Percentiles rank a stretch among this genome's conserved stretches.
These are phyloP conservation scores for Erebia palarica DNA, from an alignment of 2,888 invertebrate species.

Conservation along the genomic window DNA sequence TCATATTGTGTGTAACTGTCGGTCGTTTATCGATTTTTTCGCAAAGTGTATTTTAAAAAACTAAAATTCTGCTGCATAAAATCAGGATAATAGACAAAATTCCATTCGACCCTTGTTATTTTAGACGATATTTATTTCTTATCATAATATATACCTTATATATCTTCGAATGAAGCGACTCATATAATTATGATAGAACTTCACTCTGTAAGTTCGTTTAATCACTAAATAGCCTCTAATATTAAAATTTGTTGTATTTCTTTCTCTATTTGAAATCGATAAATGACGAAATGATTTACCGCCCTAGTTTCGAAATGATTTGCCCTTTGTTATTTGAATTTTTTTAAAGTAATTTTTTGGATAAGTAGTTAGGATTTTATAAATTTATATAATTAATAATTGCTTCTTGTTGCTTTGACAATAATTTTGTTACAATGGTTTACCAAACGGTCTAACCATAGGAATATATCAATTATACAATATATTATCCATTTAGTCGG, in stretches of 20 bases:
- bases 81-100: too few species aligned
- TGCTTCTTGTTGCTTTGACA: constrained; percentile 54
- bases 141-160: neutral
- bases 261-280: constrained; percentile 23
- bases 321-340: constrained; percentile 34
- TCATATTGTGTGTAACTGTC: constrained; percentile 34
- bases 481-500: constrained; percentile 42
- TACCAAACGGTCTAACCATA: constrained; percentile 32
- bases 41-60: constrained; percentile 1
- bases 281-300: constrained; percentile 23
- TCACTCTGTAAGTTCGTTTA: too few species aligned
- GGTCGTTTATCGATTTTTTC: constrained; percentile 29
- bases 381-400: constrained; percentile 37
- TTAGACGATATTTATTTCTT: neutral
- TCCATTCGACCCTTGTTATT: too few species aligned
- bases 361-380: constrained; percentile 33
- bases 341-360: constrained; percentile 27
- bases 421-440: constrained; percentile 52
- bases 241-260: neutral
- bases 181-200: too few species aligned
- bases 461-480: constrained; percentile 33
- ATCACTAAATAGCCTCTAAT: neutral
- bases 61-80: too few species aligned
- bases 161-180: too few species aligned
- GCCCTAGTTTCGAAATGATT: constrained; percentile 36